A percentile compares a stretch with the other conserved stretches of the same genome.
Evolutionary conservation across 2,797 vertebrate species (phyloP).

Genomic region (Notolepis coatsorum): DNA sequence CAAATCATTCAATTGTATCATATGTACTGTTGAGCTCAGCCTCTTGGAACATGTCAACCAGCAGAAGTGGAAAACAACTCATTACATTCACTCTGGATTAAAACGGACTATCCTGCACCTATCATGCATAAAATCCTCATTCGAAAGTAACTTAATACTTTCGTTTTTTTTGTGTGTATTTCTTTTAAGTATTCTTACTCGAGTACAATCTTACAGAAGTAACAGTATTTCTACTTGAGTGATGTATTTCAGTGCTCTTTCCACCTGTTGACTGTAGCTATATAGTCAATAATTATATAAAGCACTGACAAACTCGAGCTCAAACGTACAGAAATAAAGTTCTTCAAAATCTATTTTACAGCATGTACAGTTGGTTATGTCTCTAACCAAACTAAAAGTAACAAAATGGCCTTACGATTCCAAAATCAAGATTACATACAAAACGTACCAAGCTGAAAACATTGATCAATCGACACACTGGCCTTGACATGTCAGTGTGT

Average conservation of each 20-base stretch:
- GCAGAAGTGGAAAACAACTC: too few relatives aligned
- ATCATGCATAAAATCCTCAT: too few relatives aligned
- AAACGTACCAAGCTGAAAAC: neutral
- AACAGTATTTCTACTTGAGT: too few relatives aligned
- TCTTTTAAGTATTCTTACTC: too few relatives aligned
- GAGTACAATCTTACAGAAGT: too few relatives aligned
- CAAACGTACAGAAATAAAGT: constrained; percentile 5
- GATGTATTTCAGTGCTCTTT: too few relatives aligned
- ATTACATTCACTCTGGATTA: too few relatives aligned
- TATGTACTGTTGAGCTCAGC: neutral
- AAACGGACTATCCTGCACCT: too few relatives aligned
- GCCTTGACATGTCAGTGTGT: neutral
- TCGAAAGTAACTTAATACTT: too few relatives aligned
- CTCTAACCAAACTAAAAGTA: neutral
- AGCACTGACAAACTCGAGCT: too few relatives aligned
- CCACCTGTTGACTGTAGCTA: neutral
- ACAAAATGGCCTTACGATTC: neutral
- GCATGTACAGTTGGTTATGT: neutral
- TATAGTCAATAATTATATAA: too few relatives aligned
- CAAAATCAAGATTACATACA: neutral
- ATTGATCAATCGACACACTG: neutral
- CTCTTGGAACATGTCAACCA: neutral
- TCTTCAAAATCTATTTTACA: neutral
- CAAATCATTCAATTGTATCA: constrained; percentile 7
- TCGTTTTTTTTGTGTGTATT: too few relatives aligned